phyloP scores from a whole-genome alignment of 2,797 vertebrate genomes.

The Limnodromus scolopaceus region DNA sequence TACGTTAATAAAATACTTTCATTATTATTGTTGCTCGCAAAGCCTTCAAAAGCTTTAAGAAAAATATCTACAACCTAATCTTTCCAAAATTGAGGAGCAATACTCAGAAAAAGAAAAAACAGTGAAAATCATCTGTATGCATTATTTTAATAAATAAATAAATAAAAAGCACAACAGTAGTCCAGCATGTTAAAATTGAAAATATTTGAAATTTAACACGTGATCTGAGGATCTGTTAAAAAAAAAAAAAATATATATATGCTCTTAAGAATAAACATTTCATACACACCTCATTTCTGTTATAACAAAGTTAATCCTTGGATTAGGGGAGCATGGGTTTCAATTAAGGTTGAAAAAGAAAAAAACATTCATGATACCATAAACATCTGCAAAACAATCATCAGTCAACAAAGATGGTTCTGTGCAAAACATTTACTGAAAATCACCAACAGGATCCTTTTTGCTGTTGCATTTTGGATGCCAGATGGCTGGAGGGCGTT shows the following conservation, averaged over 20 bases:
- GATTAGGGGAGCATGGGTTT: not conserved
- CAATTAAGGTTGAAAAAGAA: not conserved
- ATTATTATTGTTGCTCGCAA: not conserved
- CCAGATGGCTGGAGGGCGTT: slow-evolving; percentile 50
- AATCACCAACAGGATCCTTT: slow-evolving; percentile 18
- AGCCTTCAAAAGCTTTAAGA: not conserved
- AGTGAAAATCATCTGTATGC: not conserved
- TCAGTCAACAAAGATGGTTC: slow-evolving; percentile 32
- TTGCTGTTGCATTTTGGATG: slow-evolving; percentile 30
- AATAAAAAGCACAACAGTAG: not conserved
- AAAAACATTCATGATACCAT: not conserved
- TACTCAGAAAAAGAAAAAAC: not conserved
- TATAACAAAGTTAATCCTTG: not conserved
- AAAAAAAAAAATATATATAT: not conserved
- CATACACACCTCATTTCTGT: not conserved
- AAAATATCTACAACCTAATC: not conserved
- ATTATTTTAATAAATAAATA: not conserved
- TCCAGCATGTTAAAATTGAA: not conserved
- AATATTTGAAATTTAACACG: not conserved
- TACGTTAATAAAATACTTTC: not conserved
- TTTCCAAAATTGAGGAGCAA: not conserved
- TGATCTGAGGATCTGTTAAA: not conserved
- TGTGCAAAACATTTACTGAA: slow-evolving; percentile 33
- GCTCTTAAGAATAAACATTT: not conserved
- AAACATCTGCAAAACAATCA: slow-evolving; percentile 18